A percentile compares a stretch with the other conserved stretches of the same genome.
phyloP scores from a whole-genome alignment of 2,113 vertebrate species.

The Pandion haliaetus region DNA sequence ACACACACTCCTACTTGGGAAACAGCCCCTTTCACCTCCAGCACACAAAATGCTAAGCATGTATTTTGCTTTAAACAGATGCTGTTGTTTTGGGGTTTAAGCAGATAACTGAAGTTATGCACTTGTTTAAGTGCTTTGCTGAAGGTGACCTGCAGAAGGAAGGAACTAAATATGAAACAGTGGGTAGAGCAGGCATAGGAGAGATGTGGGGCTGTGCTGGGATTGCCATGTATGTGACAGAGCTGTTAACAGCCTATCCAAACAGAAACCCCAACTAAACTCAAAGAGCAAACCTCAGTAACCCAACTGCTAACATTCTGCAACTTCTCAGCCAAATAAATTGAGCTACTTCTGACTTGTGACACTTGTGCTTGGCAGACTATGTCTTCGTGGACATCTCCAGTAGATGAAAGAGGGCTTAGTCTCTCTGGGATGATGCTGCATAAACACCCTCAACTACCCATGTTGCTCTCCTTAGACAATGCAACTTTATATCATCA shows the following conservation, averaged over 20 bases:
- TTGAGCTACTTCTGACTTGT: not conserved
- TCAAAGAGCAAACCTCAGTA: not conserved
- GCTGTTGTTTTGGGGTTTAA: not conserved
- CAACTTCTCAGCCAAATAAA: not conserved
- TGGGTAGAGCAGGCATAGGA: not conserved
- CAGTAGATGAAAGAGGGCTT: not conserved
- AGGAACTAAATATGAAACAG: not conserved
- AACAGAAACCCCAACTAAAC: not conserved
- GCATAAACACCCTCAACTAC: not conserved
- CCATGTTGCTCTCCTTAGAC: not conserved
- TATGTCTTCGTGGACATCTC: not conserved
- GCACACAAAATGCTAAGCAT: not conserved
- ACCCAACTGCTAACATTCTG: not conserved
- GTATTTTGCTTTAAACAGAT: not conserved
- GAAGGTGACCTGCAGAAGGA: not conserved
- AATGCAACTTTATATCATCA: not conserved
- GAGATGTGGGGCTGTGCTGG: not conserved
- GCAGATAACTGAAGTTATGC: not conserved
- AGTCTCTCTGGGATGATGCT: not conserved
- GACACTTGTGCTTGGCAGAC: not conserved
- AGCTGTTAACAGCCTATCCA: not conserved
- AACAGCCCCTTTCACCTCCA: not conserved
- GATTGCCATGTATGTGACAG: rapidly evolving
- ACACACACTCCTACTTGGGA: rapidly evolving
- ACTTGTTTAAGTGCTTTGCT: not conserved